Conservation (phyloP, 2,888 invertebrate species). For the Rhingia campestris region DNA sequence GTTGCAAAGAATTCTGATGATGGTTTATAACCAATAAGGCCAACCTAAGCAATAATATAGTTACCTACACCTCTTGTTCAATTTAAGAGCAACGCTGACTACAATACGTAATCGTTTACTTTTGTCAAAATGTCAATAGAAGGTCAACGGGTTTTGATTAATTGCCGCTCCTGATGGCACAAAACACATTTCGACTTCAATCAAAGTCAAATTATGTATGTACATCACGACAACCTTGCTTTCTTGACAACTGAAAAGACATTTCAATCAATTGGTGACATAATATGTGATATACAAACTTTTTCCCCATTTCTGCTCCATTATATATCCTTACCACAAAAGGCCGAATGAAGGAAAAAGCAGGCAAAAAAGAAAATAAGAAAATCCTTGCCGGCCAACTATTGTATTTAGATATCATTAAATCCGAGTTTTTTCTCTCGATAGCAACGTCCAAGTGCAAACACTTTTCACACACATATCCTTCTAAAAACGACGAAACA, state of each 20-base stretch:
- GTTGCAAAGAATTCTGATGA: no score
- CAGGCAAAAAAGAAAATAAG: slow-evolving; percentile 1
- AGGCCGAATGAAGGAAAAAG: not conserved
- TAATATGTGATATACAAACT: not conserved
- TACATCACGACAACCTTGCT: slow-evolving; percentile 1
- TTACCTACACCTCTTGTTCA: no score
- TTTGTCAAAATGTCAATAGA: no score
- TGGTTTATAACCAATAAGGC: no score
- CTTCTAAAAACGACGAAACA: slow-evolving; percentile 11
- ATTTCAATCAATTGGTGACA: slow-evolving; percentile 4
- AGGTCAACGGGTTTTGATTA: no score
- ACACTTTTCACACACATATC: slow-evolving; percentile 30
- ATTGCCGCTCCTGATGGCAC: not conserved
- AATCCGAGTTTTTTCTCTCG: slow-evolving; percentile 32
- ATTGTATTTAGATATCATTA: slow-evolving; percentile 60
- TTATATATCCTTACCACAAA: not conserved
- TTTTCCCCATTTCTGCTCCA: not conserved
- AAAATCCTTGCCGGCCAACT: slow-evolving; percentile 21
- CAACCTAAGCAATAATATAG: no score
- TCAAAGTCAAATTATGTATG: not conserved
- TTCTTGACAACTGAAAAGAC: not conserved
- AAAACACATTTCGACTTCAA: not conserved
- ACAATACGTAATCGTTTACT: no score
- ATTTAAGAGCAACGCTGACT: no score
- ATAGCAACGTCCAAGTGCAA: slow-evolving; percentile 46